phyloP scores from a whole-genome alignment of 2,797 vertebrate genomes.

The Protosalanx chinensis region DNA sequence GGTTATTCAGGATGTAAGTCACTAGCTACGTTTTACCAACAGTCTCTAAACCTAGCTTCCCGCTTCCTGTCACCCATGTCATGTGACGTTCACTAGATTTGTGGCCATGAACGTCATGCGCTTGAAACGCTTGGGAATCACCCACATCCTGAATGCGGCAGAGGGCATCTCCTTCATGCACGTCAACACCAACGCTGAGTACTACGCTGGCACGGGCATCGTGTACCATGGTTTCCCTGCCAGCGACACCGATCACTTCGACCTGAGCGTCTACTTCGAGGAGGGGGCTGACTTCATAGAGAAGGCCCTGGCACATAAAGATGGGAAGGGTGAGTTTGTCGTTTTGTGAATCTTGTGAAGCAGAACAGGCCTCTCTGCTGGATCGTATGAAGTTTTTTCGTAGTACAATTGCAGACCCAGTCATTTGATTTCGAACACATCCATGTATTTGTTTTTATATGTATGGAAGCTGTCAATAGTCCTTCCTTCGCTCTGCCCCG shows the following conservation, averaged over 20 bases:
- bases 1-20: too few relatives aligned
- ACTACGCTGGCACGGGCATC: constrained; percentile 84
- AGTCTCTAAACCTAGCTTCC: background rate
- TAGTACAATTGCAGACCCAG: too few relatives aligned
- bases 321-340: constrained; percentile 72
- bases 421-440: too few relatives aligned
- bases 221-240: constrained; percentile 89
- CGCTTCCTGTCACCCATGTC: background rate
- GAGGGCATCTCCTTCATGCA: constrained; percentile 96
- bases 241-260: constrained; percentile 88
- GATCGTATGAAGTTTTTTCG: too few relatives aligned
- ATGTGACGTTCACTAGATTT: constrained; percentile 64
- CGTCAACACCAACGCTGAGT: constrained; percentile 86
- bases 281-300: constrained; percentile 90
- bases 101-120: constrained; percentile 79
- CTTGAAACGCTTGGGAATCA: constrained; percentile 84
- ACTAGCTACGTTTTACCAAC: too few relatives aligned
- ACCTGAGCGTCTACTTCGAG: constrained; percentile 90
- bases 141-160: constrained; percentile 89
- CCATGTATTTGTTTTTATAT: too few relatives aligned
- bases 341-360: background rate
- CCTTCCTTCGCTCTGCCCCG: too few relatives aligned
- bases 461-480: too few relatives aligned
- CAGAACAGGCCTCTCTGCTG: too few relatives aligned
- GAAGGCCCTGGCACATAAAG: constrained; percentile 81